Evolutionary conservation across 2,888 invertebrate species (phyloP), one percentile per base, ranked within the genome.

Genomic region (Chrysopilus asiliformis): DNA sequence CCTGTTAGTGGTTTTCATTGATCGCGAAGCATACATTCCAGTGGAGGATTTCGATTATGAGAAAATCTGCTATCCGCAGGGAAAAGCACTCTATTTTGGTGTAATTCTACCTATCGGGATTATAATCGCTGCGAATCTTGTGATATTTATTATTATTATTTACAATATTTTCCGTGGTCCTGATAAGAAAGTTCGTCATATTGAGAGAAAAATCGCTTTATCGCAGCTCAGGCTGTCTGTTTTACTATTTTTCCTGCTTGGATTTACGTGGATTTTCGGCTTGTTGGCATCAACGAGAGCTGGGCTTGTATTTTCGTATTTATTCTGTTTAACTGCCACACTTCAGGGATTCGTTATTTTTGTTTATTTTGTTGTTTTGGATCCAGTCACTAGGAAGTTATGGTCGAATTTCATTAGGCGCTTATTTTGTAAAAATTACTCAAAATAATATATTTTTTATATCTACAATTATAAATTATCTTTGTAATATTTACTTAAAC

Each of bases 261-360:
- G 75, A 1, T 55, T 74, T 3, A 68, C 73, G 2, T 75, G 74
- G 74, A 56, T 73, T 16, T 75, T 75, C 50, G 74, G 73, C 5
- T 51, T 74, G 20, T 62, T 71, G 45, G 68, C 70, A 2, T 68
- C 69, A 47, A 60, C 68, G 30, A 59, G 56, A 4, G 63, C 64
- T 15, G 55, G 60, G 8, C 42, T 69, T 15, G 46, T 68, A 15
- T 74, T 73, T 59, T 71, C 73, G 0, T 75, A 74, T 50, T 56
- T 75, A 1, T 75, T 75, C 47, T 74, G 74, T 49, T 50, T 74
- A n/a, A 72, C 72, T 1, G 70, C 74, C 4, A 72, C 74, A 0
- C 45, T 73, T 14, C 74, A 75, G 49, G 74, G 75, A 1, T 72
- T 74, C 50, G 68, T 74, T 7, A 56, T 74, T 10, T 74, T 75